A percentile compares a stretch with the other conserved stretches of the same genome.
phyloP scores from a whole-genome alignment of 2,888 invertebrate genomes.

The Onthophagus sagittarius region DNA sequence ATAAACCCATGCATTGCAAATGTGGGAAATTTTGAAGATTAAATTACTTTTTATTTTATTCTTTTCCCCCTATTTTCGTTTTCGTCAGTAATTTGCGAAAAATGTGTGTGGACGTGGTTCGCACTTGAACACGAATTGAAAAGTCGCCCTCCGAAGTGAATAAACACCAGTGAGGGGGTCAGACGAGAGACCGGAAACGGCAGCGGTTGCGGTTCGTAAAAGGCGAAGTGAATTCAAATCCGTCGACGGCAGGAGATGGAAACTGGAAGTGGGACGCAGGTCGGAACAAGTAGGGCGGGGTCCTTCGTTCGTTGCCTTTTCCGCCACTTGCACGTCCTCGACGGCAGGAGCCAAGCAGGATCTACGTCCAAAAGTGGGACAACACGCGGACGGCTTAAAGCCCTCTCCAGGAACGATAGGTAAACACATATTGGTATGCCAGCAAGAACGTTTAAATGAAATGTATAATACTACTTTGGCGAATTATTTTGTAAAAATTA shows the following conservation, averaged over 20 bases:
- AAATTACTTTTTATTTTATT: not conserved
- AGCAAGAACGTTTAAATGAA: not conserved
- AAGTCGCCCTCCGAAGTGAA: not conserved
- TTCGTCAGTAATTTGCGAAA: not conserved
- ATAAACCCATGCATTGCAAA: too few relatives aligned
- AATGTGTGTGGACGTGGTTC: not conserved
- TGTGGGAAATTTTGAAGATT: too few relatives aligned
- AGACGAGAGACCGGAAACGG: not conserved
- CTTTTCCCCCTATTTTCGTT: not conserved
- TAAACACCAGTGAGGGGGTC: not conserved
- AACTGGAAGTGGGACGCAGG: slow-evolving; percentile 12
- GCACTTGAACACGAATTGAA: not conserved
- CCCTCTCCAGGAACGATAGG: slow-evolving; percentile 27
- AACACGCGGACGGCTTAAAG: slow-evolving; percentile 39
- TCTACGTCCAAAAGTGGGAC: slow-evolving; percentile 20
- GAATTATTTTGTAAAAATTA: too few relatives aligned
- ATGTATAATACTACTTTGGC: not conserved
- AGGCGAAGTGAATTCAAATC: slow-evolving; percentile 8
- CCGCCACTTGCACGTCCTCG: slow-evolving; percentile 4
- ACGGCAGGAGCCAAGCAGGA: not conserved
- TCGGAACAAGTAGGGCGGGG: slow-evolving; percentile 14
- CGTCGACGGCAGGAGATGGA: slow-evolving; percentile 4
- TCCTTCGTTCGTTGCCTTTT: slow-evolving; percentile 2
- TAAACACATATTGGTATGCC: not conserved
- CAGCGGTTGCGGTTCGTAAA: not conserved